phyloP scores from a whole-genome alignment of 2,888 invertebrate species.

The Leptopilina drosophilae region DNA sequence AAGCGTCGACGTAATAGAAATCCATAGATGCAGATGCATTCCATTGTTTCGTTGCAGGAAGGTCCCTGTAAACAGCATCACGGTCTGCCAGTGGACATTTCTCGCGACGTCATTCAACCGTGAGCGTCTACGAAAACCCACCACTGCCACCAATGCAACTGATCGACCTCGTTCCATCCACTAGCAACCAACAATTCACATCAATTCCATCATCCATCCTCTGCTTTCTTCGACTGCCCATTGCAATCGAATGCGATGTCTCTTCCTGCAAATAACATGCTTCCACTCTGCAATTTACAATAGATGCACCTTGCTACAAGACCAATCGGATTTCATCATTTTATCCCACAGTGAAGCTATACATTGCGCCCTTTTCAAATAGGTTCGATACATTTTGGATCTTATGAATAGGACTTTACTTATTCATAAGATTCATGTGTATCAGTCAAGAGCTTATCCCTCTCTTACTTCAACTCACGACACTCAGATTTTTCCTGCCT shows the following conservation, averaged over 20 bases:
- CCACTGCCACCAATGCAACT: constrained; percentile 47
- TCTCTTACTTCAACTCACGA: neutral
- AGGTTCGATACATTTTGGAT: constrained; percentile 17
- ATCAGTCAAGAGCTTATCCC: constrained; percentile 10
- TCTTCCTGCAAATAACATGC: constrained; percentile 27
- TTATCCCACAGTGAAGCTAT: neutral
- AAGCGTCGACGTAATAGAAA: constrained; percentile 62
- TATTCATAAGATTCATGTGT: constrained; percentile 37
- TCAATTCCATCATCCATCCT: constrained; percentile 32
- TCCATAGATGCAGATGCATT: constrained; percentile 66
- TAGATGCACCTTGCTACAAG: neutral
- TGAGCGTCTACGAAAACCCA: constrained; percentile 49
- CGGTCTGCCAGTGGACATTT: constrained; percentile 54
- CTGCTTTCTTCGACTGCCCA: constrained; percentile 38
- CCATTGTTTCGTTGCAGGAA: constrained; percentile 65
- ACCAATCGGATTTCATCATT: constrained; percentile 5
- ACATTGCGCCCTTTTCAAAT: neutral
- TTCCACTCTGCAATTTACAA: constrained; percentile 9
- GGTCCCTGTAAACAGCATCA: constrained; percentile 53
- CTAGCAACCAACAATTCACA: constrained; percentile 17
- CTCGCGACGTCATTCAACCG: constrained; percentile 45
- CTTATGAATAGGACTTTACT: constrained; percentile 12
- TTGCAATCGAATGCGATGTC: constrained; percentile 29
- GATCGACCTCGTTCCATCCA: constrained; percentile 22
- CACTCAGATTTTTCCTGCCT: neutral